These are phyloP conservation scores for Mesoligia furuncula DNA, from an alignment of 2,888 invertebrate species.

Conservation along the genomic window DNA sequence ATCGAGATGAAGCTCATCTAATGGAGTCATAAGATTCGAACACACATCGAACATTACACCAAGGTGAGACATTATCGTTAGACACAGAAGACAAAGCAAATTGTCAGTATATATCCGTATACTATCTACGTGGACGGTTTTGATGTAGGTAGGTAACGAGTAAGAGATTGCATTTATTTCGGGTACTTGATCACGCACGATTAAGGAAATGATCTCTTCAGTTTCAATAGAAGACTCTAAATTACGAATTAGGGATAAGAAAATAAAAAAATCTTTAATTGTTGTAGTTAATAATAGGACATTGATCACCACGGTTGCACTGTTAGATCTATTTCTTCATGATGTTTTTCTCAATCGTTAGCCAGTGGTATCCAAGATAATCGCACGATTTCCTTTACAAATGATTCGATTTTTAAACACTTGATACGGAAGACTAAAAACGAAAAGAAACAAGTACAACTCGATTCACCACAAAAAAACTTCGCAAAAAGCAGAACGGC, in stretches of 20 bases:
- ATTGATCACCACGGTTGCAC: constrained; percentile 19
- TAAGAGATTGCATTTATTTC: constrained; percentile 33
- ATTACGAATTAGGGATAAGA: constrained; percentile 24
- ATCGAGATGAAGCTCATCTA: constrained; percentile 69
- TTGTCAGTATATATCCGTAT: constrained; percentile 39
- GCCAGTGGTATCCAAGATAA: not conserved
- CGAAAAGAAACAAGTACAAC: not conserved
- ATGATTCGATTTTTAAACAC: not conserved
- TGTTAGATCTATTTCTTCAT: not conserved
- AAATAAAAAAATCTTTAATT: not conserved
- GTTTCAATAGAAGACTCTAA: constrained; percentile 22
- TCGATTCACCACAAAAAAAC: constrained; percentile 8
- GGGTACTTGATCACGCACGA: constrained; percentile 65
- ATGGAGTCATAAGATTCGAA: constrained; percentile 76
- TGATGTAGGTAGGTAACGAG: constrained; percentile 37
- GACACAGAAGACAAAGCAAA: constrained; percentile 70
- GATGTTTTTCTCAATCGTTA: constrained; percentile 8
- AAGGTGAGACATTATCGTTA: constrained; percentile 78
- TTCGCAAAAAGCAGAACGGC: constrained; percentile 4
- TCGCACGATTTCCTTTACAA: not conserved
- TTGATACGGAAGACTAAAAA: not conserved
- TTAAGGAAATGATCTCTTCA: constrained; percentile 60
- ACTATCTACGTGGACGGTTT: constrained; percentile 58
- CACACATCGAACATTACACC: constrained; percentile 76
- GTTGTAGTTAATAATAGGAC: not conserved